These are phyloP conservation scores for Allolobophora icterica DNA, from an alignment of 2,888 invertebrate species.

Conservation along the genomic window DNA sequence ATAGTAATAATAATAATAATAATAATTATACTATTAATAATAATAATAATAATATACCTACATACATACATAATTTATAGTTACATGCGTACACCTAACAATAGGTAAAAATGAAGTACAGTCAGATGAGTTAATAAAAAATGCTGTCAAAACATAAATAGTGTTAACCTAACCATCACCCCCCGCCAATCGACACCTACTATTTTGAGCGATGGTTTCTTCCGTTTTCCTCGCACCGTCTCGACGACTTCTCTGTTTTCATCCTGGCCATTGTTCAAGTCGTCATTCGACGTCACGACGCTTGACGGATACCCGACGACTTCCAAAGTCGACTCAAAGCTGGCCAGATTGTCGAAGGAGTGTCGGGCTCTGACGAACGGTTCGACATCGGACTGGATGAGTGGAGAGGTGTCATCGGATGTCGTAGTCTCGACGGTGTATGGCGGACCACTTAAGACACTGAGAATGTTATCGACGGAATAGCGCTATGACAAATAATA, in stretches of 20 bases:
- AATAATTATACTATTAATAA: no score
- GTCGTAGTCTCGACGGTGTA: neutral
- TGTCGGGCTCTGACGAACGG: neutral
- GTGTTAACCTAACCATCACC: neutral
- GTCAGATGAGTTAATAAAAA: no score
- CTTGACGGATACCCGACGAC: neutral
- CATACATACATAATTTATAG: no score
- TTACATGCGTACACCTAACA: no score
- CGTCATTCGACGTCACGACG: neutral
- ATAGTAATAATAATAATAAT: no score
- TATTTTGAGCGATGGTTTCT: neutral
- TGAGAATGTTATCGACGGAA: neutral
- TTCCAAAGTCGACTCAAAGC: neutral
- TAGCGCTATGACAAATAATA: no score
- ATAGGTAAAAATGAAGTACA: no score
- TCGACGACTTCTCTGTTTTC: neutral
- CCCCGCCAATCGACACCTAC: neutral
- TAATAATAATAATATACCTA: no score
- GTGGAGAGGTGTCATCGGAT: slow-evolving; percentile 2
- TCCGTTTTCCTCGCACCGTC: neutral
- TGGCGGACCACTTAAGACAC: neutral
- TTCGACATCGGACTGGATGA: slow-evolving; percentile 21
- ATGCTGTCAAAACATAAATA: no score
- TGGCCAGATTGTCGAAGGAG: neutral
- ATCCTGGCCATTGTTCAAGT: neutral